Conservation (phyloP, 2,888 invertebrate species). For the Cephus nigrinus region DNA sequence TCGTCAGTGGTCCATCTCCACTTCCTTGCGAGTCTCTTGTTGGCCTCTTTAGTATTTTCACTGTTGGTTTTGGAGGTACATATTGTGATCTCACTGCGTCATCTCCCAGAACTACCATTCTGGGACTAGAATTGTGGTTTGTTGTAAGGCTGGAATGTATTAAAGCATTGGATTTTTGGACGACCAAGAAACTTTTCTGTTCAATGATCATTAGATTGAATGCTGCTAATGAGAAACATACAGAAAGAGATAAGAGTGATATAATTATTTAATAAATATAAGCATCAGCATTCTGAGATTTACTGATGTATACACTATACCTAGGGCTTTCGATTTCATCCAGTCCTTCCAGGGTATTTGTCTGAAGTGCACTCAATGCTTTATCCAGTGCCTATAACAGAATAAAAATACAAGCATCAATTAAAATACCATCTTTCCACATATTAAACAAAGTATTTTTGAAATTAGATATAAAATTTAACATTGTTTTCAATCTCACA, state of each 20-base stretch:
- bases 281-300: neutral
- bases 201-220: neutral
- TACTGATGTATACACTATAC: slow-evolving; percentile 34
- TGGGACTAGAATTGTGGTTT: slow-evolving; percentile 60
- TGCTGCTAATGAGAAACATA: neutral
- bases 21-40: slow-evolving; percentile 66
- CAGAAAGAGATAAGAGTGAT: neutral
- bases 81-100: slow-evolving; percentile 85
- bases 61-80: slow-evolving; percentile 82
- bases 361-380: slow-evolving; percentile 59
- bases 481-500: neutral
- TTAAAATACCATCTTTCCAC: neutral
- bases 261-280: neutral
- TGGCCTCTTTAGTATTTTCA: slow-evolving; percentile 85
- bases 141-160: slow-evolving; percentile 21
- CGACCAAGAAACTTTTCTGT: neutral
- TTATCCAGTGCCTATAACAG: slow-evolving; percentile 61
- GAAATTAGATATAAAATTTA: neutral
- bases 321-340: slow-evolving; percentile 56
- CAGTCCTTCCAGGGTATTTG: slow-evolving; percentile 51
- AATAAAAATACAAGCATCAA: neutral
- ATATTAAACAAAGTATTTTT: neutral
- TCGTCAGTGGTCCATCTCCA: slow-evolving; percentile 71
- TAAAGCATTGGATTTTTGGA: neutral
- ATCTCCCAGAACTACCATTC: slow-evolving; percentile 80